phyloP scores from a whole-genome alignment of 2,888 invertebrate genomes.

The Electrophaes corylata region DNA sequence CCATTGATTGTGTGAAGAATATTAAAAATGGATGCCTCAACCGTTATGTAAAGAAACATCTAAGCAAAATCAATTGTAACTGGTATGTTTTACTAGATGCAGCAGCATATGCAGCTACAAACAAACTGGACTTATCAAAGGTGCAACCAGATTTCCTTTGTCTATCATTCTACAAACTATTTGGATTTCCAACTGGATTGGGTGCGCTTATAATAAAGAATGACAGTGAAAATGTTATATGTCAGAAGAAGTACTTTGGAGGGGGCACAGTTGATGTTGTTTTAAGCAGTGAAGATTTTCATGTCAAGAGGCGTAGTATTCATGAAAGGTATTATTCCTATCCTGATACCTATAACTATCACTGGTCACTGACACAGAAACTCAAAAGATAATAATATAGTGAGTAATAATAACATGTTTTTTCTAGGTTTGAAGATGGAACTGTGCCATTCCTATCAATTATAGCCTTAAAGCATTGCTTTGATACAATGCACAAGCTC shows the following conservation, averaged over 20 bases:
- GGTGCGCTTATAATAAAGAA: conserved; percentile 94
- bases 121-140: conserved; percentile 88
- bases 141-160: conserved; percentile 94
- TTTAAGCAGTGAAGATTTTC: conserved; percentile 88
- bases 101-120: conserved; percentile 92
- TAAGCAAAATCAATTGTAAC: conserved; percentile 70
- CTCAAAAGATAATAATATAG: background rate
- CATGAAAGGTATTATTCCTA: conserved; percentile 87
- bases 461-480: conserved; percentile 91
- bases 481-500: conserved; percentile 88
- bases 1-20: conserved; percentile 87
- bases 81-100: conserved; percentile 94
- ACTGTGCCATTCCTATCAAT: conserved; percentile 95
- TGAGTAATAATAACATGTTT: background rate
- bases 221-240: conserved; percentile 83
- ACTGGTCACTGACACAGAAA: background rate
- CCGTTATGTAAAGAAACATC: conserved; percentile 60
- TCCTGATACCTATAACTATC: background rate
- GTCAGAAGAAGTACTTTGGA: conserved; percentile 91
- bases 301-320: conserved; percentile 87
- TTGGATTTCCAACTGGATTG: conserved; percentile 96
- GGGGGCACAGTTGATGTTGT: conserved; percentile 97
- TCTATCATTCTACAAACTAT: conserved; percentile 98
- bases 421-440: conserved; percentile 95
- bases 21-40: conserved; percentile 86